Evolutionary conservation across 2,113 vertebrate genomes (phyloP).

Genomic region (Bambusicola thoracicus): DNA sequence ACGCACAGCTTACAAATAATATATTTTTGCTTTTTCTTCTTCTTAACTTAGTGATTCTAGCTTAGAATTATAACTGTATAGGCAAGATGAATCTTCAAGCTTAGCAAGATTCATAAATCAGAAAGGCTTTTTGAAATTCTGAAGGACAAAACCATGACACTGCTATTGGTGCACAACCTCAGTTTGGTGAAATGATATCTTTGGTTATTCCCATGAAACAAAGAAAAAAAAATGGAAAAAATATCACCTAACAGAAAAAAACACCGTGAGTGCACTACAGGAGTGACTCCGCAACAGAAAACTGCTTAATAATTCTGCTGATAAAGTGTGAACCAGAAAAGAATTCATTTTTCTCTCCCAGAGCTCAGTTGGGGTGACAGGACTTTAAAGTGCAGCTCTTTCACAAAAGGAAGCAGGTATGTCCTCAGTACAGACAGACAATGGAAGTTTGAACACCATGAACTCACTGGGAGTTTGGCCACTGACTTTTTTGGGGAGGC

Average conservation of each 20-base stretch:
- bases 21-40: background rate
- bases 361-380: constrained; percentile 27
- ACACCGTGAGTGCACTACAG: background rate
- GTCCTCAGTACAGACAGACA: background rate
- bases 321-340: constrained; percentile 21
- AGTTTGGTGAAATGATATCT: background rate
- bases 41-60: constrained; percentile 24
- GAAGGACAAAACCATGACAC: constrained; percentile 30
- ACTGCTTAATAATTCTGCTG: constrained; percentile 65
- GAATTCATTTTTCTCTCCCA: constrained; percentile 53
- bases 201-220: constrained; percentile 2
- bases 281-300: constrained; percentile 47
- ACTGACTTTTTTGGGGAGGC: background rate
- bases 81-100: constrained; percentile 43
- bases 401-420: background rate
- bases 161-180: background rate
- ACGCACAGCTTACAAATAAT: background rate
- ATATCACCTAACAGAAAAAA: background rate
- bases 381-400: constrained; percentile 27
- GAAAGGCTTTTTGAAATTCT: constrained; percentile 19
- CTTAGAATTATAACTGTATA: constrained; percentile 26
- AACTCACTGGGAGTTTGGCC: background rate
- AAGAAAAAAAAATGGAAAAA: background rate
- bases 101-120: constrained; percentile 34
- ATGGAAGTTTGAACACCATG: background rate